A percentile compares a stretch with the other conserved stretches of the same genome.
phyloP scores from a whole-genome alignment of 2,797 vertebrate species.

The Pangasius macronema region DNA sequence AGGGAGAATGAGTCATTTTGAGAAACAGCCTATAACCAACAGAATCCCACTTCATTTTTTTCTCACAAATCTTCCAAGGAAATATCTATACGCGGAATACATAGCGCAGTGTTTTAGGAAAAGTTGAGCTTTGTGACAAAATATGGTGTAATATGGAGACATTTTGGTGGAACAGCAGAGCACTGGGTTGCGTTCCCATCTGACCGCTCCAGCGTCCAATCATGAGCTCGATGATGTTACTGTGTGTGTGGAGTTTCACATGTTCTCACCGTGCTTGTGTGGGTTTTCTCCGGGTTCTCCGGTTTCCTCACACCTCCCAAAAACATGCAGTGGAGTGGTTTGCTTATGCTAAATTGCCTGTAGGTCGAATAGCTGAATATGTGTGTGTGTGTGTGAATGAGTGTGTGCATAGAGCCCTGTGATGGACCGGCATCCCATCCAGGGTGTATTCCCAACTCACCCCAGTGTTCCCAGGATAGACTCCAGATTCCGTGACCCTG shows the following conservation, averaged over 20 bases:
- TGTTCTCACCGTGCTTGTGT: neutral
- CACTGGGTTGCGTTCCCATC: neutral
- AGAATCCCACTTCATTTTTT: neutral
- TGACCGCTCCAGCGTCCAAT: neutral
- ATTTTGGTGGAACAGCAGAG: neutral
- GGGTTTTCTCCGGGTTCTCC: neutral
- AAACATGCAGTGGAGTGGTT: neutral
- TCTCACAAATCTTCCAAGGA: neutral
- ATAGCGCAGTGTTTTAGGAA: neutral
- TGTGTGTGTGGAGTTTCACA: neutral
- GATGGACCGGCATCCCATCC: neutral
- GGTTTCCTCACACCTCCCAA: neutral
- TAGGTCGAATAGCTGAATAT: neutral
- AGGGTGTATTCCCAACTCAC: neutral
- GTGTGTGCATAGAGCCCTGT: neutral
- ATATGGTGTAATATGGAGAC: neutral
- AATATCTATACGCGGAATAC: neutral
- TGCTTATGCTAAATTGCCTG: neutral
- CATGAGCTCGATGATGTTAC: neutral
- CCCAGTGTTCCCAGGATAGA: neutral
- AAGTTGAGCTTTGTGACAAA: neutral
- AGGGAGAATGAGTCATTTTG: constrained; percentile 2
- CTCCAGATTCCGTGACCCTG: neutral
- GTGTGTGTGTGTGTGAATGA: neutral
- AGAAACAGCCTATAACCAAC: neutral